Evolutionary conservation across 1,140 invertebrate genomes (phyloP).

Genomic region (Calosoma granatense): DNA sequence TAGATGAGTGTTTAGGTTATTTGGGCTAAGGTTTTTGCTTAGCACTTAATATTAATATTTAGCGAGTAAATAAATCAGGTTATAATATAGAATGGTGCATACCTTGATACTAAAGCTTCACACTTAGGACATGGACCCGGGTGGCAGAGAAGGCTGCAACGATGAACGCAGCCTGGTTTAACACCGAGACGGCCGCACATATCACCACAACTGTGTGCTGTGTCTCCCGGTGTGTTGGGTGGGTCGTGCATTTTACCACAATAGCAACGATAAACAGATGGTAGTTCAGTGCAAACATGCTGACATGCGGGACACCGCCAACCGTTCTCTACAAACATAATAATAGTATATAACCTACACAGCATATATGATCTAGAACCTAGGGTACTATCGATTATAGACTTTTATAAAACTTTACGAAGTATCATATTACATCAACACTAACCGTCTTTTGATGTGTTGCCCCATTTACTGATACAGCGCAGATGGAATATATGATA

Average conservation of each 20-base stretch:
- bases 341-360: too few relatives aligned
- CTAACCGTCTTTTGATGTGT: constrained; percentile 61
- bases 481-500: constrained; percentile 84
- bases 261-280: constrained; percentile 70
- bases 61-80: too few relatives aligned
- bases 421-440: too few relatives aligned
- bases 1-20: too few relatives aligned
- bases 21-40: too few relatives aligned
- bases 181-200: constrained; percentile 57
- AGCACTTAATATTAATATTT: too few relatives aligned
- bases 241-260: constrained; percentile 66
- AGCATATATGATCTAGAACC: constrained; percentile 6
- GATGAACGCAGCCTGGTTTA: constrained; percentile 58
- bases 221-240: constrained; percentile 60
- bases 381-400: too few relatives aligned
- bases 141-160: constrained; percentile 82
- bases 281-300: constrained; percentile 52
- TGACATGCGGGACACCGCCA: constrained; percentile 94
- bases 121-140: constrained; percentile 83
- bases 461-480: constrained; percentile 87
- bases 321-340: constrained; percentile 47
- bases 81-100: too few relatives aligned
- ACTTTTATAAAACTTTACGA: too few relatives aligned
- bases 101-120: constrained; percentile 44
- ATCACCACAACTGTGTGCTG: constrained; percentile 84